Evolutionary conservation across 1,140 invertebrate species (phyloP), one percentile per base, ranked within the genome.

Genomic region (Drosophila sechellia): DNA sequence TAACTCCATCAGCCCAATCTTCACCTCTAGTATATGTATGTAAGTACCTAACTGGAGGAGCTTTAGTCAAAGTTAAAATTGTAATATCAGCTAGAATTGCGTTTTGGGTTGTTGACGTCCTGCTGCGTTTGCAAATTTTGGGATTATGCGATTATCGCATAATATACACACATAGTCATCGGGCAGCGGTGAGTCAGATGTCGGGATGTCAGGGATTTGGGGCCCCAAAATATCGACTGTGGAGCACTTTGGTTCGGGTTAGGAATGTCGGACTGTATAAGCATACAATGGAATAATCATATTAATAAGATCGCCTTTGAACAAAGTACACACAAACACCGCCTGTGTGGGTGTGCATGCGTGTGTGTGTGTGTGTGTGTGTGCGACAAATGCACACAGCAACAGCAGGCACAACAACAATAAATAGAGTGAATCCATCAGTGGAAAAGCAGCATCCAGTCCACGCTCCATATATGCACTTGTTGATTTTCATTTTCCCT

Each of bases 391-490:
- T 79, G 81, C 81, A 86, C 72, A 81, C 78, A 87, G 64, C 70
- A 81, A 53, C 64, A 40, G 50, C 37, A 50, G 34, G 56, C 46
- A 63, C 68, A 77, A 73, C 57, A 73, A 80, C 59, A 65, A 53
- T 58, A 59, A 87, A 45, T 87, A 86, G 81, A 86, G 83, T 86
- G 65, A 87, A 87, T 86, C 78, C 83, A 86, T 87, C 83, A 81
- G 59, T 42, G 50, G 46, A 60, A 42, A 66, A 66, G 54, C 68
- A 68, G 49, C 65, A 68, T 54, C 50, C 49, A 52, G 40, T 55
- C 56, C 49, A 61, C 53, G 46, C 43, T 75, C 42, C 73, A 42
- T 49, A 43, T 31, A 64, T 61, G 40, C 37, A 34, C 68, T 77
- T 54, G 55, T 58, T 50, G 53, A 60, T 53, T 54, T 54, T 77